These are phyloP conservation scores for Diadema setosum DNA, from an alignment of 35 echinoderm and acorn worm species.

Conservation along the genomic window DNA sequence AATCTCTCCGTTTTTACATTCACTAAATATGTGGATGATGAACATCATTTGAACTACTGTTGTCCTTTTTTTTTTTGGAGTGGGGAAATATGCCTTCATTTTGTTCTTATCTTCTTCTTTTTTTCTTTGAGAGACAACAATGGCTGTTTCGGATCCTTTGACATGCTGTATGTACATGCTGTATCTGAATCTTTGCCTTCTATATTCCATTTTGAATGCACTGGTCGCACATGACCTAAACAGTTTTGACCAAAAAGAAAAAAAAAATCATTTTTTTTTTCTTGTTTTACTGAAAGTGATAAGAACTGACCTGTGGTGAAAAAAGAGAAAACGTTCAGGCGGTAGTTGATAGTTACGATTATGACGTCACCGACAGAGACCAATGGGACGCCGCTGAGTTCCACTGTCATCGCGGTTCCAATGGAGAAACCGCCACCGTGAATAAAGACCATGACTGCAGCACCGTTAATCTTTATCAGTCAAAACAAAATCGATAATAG, in stretches of 20 bases:
- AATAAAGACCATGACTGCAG: conserved; percentile 78
- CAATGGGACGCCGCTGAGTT: conserved; percentile 31
- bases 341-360: conserved; percentile 75
- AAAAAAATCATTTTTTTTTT: neutral
- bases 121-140: too few species aligned
- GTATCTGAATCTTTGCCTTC: neutral
- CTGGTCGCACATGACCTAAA: neutral
- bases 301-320: conserved; percentile 77
- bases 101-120: too few species aligned
- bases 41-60: too few species aligned
- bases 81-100: too few species aligned
- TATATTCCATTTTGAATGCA: neutral
- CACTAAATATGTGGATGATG: too few species aligned
- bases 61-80: too few species aligned
- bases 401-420: conserved; percentile 11
- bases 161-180: too few species aligned
- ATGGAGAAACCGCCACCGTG: conserved; percentile 69
- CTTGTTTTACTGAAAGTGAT: too few species aligned
- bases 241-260: neutral
- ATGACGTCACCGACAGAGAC: conserved; percentile 71
- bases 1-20: too few species aligned
- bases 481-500: too few species aligned
- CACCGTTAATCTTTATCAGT: too few species aligned
- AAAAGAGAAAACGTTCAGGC: conserved; percentile 49
- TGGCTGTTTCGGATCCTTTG: too few species aligned